phyloP scores from a whole-genome alignment of 2,888 invertebrate genomes.

The Nudaria mundana region DNA sequence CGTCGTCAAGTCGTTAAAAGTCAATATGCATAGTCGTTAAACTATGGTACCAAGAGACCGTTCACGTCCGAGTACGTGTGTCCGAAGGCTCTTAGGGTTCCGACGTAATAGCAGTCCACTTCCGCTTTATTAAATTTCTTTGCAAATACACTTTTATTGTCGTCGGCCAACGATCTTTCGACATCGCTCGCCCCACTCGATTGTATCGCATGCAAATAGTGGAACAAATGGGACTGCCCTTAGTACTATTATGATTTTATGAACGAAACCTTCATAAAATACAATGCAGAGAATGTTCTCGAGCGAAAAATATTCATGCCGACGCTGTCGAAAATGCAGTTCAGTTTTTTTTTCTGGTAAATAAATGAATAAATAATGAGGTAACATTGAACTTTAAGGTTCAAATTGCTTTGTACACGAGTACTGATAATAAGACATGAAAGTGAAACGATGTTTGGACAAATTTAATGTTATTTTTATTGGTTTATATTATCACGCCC shows the following conservation, averaged over 20 bases:
- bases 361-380: slow-evolving; percentile 33
- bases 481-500: too few relatives aligned
- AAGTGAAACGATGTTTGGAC: slow-evolving; percentile 24
- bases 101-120: slow-evolving; percentile 70
- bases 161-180: slow-evolving; percentile 67
- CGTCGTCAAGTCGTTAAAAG: too few relatives aligned
- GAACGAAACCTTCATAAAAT: slow-evolving; percentile 46
- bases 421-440: slow-evolving; percentile 26
- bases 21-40: slow-evolving; percentile 1
- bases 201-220: slow-evolving; percentile 78
- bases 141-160: slow-evolving; percentile 80
- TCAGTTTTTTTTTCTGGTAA: slow-evolving; percentile 28
- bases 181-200: slow-evolving; percentile 62
- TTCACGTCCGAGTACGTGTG: slow-evolving; percentile 32
- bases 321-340: slow-evolving; percentile 37
- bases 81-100: slow-evolving; percentile 46
- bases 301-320: slow-evolving; percentile 40
- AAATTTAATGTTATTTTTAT: too few relatives aligned
- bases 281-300: slow-evolving; percentile 45
- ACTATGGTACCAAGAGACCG: not conserved
- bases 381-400: slow-evolving; percentile 21
- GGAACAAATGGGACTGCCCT: slow-evolving; percentile 62
- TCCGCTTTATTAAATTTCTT: slow-evolving; percentile 82
- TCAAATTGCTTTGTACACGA: slow-evolving; percentile 18
- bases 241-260: slow-evolving; percentile 70